These are phyloP conservation scores for Eupithecia subumbrata DNA, from an alignment of 2,888 invertebrate species.

Conservation along the genomic window DNA sequence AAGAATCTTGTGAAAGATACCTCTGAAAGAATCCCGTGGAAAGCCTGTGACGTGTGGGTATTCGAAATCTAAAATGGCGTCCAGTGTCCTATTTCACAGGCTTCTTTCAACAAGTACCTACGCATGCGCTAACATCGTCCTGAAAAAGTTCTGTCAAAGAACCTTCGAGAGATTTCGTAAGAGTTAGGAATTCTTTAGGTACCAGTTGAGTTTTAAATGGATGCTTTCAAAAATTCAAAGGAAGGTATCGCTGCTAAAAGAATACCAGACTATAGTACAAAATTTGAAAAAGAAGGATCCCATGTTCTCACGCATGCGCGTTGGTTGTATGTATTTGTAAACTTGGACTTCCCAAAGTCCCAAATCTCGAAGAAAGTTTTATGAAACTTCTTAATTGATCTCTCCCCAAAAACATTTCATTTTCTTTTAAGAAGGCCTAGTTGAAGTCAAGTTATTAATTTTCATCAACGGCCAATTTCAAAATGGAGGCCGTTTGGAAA, in stretches of 20 bases:
- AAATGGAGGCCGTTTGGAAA: no score
- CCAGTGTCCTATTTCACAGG: not conserved
- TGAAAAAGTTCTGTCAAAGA: not conserved
- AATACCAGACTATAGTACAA: not conserved
- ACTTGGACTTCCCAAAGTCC: no score
- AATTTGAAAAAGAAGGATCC: no score
- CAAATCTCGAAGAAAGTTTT: no score
- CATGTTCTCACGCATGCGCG: no score
- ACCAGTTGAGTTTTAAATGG: not conserved
- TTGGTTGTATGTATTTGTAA: no score
- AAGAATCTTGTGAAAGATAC: conserved; percentile 9
- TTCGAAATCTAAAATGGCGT: conserved; percentile 13
- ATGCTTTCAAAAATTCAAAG: not conserved
- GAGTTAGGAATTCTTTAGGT: not conserved
- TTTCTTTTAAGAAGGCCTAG: no score
- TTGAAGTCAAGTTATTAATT: no score
- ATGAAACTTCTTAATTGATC: no score
- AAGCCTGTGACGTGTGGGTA: not conserved
- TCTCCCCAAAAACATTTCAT: no score
- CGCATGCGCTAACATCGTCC: not conserved
- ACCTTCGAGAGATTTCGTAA: not conserved
- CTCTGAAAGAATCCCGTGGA: not conserved
- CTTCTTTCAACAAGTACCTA: conserved; percentile 6
- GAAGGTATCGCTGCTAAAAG: not conserved
- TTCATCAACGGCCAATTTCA: no score